Evolutionary conservation across 2,888 invertebrate genomes (phyloP).

Genomic region (Apoderus coryli): DNA sequence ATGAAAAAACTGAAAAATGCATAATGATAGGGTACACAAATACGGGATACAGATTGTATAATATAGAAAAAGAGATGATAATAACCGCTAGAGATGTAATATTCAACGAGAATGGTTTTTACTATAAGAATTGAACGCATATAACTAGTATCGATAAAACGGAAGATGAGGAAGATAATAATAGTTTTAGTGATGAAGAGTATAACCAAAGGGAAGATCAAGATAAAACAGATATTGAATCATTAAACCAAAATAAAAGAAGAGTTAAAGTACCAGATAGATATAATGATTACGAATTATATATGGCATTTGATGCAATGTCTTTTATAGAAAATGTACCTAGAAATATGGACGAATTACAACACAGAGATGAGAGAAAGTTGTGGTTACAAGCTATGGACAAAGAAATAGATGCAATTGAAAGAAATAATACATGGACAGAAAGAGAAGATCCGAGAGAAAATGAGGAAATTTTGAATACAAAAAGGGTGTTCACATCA

Average conservation of each 20-base stretch:
- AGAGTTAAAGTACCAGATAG: constrained; percentile 8
- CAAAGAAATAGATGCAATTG: constrained; percentile 15
- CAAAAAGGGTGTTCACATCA: constrained; percentile 15
- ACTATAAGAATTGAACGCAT: constrained; percentile 4
- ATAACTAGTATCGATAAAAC: constrained; percentile 3
- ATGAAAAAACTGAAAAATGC: constrained; percentile 9
- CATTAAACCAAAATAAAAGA: too few species aligned
- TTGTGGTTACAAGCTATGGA: constrained; percentile 15
- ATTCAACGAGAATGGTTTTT: constrained; percentile 11
- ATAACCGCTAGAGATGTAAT: constrained; percentile 8
- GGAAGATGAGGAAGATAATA: constrained; percentile 7
- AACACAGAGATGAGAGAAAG: constrained; percentile 13
- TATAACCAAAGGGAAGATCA: not conserved
- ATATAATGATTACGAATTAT: constrained; percentile 16
- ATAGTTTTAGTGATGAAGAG: constrained; percentile 5
- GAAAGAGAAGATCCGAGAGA: constrained; percentile 6
- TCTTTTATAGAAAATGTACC: constrained; percentile 14
- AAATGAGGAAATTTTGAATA: constrained; percentile 15
- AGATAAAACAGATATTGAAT: constrained; percentile 9
- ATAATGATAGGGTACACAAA: constrained; percentile 10
- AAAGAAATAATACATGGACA: constrained; percentile 16
- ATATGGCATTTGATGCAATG: constrained; percentile 16
- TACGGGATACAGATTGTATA: constrained; percentile 9
- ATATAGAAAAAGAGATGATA: constrained; percentile 7
- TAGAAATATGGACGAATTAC: constrained; percentile 11